Conservation (phyloP, 2,113 vertebrate species). For the Peromyscus californicus region DNA sequence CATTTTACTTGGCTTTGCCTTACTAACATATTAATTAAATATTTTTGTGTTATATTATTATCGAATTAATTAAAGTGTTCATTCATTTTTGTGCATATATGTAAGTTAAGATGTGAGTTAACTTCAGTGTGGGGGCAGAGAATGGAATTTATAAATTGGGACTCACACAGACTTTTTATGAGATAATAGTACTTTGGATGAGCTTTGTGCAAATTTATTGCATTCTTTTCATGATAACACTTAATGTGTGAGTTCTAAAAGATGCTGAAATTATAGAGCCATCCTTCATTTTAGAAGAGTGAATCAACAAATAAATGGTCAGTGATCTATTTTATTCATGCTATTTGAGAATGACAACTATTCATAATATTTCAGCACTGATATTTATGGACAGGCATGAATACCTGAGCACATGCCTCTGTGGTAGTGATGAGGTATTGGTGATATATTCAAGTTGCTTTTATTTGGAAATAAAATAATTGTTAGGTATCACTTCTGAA, state of each 20-base stretch:
- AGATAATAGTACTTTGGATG: slow-evolving; percentile 49
- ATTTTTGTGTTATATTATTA: background rate
- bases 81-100: background rate
- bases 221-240: slow-evolving; percentile 42
- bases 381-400: slow-evolving; percentile 58
- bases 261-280: background rate
- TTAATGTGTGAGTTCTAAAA: slow-evolving; percentile 66
- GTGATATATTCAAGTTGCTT: slow-evolving; percentile 30
- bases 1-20: background rate
- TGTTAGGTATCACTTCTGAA: background rate
- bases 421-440: background rate
- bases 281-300: slow-evolving; percentile 51
- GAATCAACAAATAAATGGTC: slow-evolving; percentile 67
- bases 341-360: slow-evolving; percentile 1
- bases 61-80: slow-evolving; percentile 18
- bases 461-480: slow-evolving; percentile 51
- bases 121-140: background rate
- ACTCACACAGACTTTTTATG: slow-evolving; percentile 59
- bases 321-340: slow-evolving; percentile 67
- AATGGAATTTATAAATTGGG: background rate
- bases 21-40: background rate
- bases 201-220: slow-evolving; percentile 64
- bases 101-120: background rate
- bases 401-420: background rate
- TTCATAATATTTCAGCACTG: slow-evolving; percentile 56